Evolutionary conservation across 2,113 vertebrate species (phyloP), one percentile per base, ranked within the genome.

Genomic region (Pristiophorus japonicus): DNA sequence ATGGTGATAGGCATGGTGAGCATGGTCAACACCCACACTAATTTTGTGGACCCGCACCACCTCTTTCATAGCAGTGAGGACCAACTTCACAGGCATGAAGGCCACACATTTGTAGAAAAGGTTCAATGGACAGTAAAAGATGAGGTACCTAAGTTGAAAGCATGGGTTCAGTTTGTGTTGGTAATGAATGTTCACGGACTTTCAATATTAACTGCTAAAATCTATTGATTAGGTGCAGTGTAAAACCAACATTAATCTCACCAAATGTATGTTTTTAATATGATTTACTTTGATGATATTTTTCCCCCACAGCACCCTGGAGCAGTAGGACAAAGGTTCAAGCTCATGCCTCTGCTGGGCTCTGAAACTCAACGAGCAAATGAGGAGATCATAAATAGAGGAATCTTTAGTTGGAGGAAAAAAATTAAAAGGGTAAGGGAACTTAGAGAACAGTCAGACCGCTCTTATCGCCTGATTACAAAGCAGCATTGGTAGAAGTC

Each of bases 81-180:
- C 96, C 62, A 99, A 98, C 95, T 99, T 99, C 96, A 99, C 42
- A 0, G 99, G 99, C 97, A 99, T 97, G 97, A 99, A 99, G 85
- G 98, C 98, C 96, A 99, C 98, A 0, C 99, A 99, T 97, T 99
- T 99, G 96, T 99, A 99, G 97, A 99, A 99, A 96, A 99, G 97
- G 97, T 99, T 99, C 97, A 99, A 96, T 10, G 99, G 99, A 90
- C 99, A 99, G 97, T 98, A 99, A 97, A 99, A 99, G 93, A 98
- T 96, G 96, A 99, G 96, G 97, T 99, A 99, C 99, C 99, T 99
- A 97, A 2, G 96, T 96, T 12, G 65, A 81, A 96, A 67, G 11
- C 20, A 24, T 95, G 90, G 45, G 51, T 55, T 95, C 45, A 95
- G 75, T 63, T 81, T 84, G 22, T 59, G 55, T 62, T 30, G n/a